Evolutionary conservation across 2,888 invertebrate genomes (phyloP).

Genomic region (Pollenia labialis): DNA sequence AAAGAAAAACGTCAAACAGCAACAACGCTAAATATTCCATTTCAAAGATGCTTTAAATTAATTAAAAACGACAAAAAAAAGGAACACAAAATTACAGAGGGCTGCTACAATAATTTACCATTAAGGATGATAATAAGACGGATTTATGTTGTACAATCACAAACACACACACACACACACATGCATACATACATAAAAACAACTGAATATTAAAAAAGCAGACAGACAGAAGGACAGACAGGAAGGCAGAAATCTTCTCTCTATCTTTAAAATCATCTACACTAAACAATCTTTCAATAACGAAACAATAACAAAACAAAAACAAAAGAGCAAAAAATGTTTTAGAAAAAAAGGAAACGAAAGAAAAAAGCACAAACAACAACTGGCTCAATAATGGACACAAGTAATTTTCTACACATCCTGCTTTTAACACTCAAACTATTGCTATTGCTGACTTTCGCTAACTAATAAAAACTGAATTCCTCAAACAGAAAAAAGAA

Average conservation of each 20-base stretch:
- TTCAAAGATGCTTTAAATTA: slow-evolving; percentile 30
- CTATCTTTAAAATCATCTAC: neutral
- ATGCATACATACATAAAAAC: too few species aligned
- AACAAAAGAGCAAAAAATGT: neutral
- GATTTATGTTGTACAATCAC: slow-evolving; percentile 39
- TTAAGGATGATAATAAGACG: slow-evolving; percentile 55
- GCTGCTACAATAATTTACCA: slow-evolving; percentile 41
- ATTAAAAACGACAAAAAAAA: slow-evolving; percentile 30
- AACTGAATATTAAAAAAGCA: neutral
- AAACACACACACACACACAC: too few species aligned
- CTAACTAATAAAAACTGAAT: neutral
- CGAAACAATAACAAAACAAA: neutral
- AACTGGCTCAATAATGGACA: slow-evolving; percentile 44
- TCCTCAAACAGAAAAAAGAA: neutral
- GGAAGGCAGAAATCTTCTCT: neutral
- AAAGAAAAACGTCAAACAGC: slow-evolving; percentile 1
- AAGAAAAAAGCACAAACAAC: neutral
- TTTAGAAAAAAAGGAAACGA: neutral
- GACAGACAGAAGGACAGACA: slow-evolving; percentile 15
- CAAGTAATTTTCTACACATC: slow-evolving; percentile 34
- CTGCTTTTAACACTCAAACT: slow-evolving; percentile 6
- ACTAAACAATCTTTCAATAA: neutral
- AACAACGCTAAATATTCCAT: slow-evolving; percentile 11
- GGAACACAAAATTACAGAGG: neutral
- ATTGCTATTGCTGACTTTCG: neutral